Conservation (phyloP, 2,113 vertebrate species). For the Apteryx owenii region DNA sequence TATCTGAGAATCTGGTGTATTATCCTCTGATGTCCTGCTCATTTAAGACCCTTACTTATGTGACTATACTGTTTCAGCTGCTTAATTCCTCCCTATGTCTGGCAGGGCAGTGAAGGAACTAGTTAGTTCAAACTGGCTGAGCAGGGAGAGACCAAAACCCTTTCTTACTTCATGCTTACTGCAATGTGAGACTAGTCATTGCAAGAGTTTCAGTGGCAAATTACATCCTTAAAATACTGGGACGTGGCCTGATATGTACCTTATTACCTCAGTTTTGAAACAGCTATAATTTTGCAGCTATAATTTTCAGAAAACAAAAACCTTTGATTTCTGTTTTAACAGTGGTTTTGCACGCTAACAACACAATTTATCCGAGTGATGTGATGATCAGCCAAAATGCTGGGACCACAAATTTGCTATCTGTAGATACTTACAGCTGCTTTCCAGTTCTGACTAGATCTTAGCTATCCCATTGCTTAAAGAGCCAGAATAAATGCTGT, state of each 20-base stretch:
- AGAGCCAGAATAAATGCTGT: not conserved
- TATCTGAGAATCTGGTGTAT: not conserved
- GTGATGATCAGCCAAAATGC: not conserved
- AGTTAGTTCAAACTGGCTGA: fast-evolving
- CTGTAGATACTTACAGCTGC: not conserved
- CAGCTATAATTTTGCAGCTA: not conserved
- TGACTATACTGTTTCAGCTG: not conserved
- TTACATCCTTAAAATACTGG: too few relatives aligned
- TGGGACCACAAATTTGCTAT: too few relatives aligned
- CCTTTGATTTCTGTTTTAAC: not conserved
- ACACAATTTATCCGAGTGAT: too few relatives aligned
- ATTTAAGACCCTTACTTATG: not conserved
- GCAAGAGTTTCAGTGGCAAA: too few relatives aligned
- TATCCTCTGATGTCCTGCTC: not conserved
- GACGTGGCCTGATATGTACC: fast-evolving
- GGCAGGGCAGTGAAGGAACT: not conserved
- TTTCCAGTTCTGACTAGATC: not conserved
- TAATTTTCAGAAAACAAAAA: not conserved
- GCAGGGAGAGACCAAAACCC: not conserved
- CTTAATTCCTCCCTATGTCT: not conserved
- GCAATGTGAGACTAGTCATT: fast-evolving
- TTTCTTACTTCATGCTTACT: fast-evolving
- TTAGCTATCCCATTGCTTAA: not conserved
- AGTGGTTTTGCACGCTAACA: fast-evolving
- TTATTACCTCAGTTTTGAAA: fast-evolving